Conservation (phyloP, 2,113 vertebrate species). For the Gulo gulo region DNA sequence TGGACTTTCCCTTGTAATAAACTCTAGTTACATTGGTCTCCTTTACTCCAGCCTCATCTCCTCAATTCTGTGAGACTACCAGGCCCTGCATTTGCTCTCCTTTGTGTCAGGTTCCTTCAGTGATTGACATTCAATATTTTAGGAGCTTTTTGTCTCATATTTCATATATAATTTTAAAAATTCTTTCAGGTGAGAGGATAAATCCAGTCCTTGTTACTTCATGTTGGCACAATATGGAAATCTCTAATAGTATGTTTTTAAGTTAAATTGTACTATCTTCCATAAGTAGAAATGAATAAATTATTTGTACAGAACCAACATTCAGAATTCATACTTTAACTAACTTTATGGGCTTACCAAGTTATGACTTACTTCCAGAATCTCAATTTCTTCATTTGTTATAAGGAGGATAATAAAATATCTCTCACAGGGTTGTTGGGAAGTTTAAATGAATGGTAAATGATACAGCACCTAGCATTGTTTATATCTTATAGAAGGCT, state of each 20-base stretch:
- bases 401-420: neutral
- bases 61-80: neutral
- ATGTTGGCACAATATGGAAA: neutral
- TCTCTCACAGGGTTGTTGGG: neutral
- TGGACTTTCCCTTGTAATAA: neutral
- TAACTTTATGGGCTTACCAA: neutral
- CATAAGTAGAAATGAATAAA: neutral
- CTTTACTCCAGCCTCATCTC: neutral
- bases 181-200: neutral
- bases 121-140: neutral
- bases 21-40: neutral
- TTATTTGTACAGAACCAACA: neutral
- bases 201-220: neutral
- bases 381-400: neutral
- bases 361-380: neutral
- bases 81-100: neutral
- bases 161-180: neutral
- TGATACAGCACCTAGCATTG: neutral
- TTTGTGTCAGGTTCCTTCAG: neutral
- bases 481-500: neutral
- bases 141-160: neutral
- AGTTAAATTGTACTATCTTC: neutral
- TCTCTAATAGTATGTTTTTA: neutral
- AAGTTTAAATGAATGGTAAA: constrained; percentile 13
- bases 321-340: neutral